Evolutionary conservation across 53 echinoderm and acorn worm species (phyloP).

Genomic region (Crossaster papposus): DNA sequence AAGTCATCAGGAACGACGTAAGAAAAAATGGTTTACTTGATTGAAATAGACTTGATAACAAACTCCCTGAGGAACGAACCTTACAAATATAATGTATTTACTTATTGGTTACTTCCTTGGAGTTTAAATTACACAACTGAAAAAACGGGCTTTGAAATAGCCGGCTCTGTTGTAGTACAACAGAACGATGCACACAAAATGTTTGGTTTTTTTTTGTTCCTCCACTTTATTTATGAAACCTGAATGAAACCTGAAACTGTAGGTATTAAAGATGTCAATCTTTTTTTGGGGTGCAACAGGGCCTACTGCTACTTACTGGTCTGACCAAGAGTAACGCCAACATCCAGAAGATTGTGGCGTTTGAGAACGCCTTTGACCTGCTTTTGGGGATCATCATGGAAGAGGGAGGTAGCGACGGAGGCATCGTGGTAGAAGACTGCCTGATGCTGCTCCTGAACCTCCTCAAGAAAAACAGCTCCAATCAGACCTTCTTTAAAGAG

Average conservation of each 20-base stretch:
- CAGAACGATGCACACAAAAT: too few relatives aligned
- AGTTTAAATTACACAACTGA: too few relatives aligned
- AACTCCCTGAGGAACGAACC: too few relatives aligned
- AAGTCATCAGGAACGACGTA: slow-evolving; percentile 94
- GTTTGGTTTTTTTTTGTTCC: too few relatives aligned
- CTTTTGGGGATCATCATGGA: slow-evolving; percentile 95
- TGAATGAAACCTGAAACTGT: too few relatives aligned
- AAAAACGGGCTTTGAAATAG: too few relatives aligned
- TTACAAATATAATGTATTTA: too few relatives aligned
- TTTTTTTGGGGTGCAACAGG: slow-evolving; percentile 50
- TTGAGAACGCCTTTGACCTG: slow-evolving; percentile 98
- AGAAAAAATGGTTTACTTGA: slow-evolving; percentile 33
- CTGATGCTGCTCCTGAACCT: slow-evolving; percentile 86
- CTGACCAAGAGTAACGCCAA: slow-evolving; percentile 94
- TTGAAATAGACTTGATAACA: too few relatives aligned
- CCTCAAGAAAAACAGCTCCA: slow-evolving; percentile 97
- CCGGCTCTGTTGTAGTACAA: too few relatives aligned
- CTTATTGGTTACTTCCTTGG: too few relatives aligned
- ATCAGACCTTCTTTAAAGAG: slow-evolving; percentile 99
- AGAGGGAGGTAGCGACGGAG: slow-evolving; percentile 95
- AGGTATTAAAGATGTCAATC: too few relatives aligned
- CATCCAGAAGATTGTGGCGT: slow-evolving; percentile 99
- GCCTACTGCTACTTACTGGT: slow-evolving; percentile 83
- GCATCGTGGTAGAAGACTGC: slow-evolving; percentile 98
- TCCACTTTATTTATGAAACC: too few relatives aligned